Conservation (phyloP, 2,113 vertebrate genomes). For the Vidua chalybeata region DNA sequence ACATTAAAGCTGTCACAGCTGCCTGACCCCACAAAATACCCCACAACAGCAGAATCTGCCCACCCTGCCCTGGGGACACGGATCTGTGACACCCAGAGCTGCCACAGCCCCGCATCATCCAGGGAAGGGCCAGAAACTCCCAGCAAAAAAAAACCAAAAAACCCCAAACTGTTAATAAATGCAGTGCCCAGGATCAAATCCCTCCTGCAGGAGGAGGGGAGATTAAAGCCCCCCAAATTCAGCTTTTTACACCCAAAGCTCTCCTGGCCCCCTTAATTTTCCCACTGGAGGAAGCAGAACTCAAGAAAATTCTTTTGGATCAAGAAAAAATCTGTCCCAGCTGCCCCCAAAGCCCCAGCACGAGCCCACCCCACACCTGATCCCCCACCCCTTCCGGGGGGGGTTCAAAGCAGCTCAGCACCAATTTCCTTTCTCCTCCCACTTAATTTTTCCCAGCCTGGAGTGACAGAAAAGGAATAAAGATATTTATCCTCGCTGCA, state of each 20-base stretch:
- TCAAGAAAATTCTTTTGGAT: neutral
- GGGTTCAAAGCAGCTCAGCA: conserved; percentile 35
- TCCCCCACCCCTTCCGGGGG: neutral
- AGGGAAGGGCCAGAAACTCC: neutral
- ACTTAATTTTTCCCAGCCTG: conserved; percentile 40
- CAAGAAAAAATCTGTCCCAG: neutral
- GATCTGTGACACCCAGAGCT: neutral
- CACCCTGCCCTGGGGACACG: rapidly evolving
- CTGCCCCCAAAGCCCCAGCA: neutral
- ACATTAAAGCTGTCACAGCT: too few species aligned
- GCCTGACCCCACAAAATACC: neutral
- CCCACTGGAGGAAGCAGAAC: neutral
- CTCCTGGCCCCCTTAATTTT: neutral
- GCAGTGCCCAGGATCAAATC: neutral
- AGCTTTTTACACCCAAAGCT: neutral
- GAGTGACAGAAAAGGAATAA: conserved; percentile 60
- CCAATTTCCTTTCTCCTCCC: conserved; percentile 45
- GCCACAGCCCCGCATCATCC: neutral
- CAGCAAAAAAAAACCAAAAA: neutral
- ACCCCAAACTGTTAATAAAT: neutral
- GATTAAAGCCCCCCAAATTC: neutral
- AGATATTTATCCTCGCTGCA: conserved; percentile 67
- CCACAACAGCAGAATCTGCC: rapidly evolving
- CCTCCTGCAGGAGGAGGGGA: neutral
- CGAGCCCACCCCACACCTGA: rapidly evolving